These are phyloP conservation scores for Lepidurus packardi DNA, from an alignment of 1,140 invertebrate genomes.

Conservation along the genomic window DNA sequence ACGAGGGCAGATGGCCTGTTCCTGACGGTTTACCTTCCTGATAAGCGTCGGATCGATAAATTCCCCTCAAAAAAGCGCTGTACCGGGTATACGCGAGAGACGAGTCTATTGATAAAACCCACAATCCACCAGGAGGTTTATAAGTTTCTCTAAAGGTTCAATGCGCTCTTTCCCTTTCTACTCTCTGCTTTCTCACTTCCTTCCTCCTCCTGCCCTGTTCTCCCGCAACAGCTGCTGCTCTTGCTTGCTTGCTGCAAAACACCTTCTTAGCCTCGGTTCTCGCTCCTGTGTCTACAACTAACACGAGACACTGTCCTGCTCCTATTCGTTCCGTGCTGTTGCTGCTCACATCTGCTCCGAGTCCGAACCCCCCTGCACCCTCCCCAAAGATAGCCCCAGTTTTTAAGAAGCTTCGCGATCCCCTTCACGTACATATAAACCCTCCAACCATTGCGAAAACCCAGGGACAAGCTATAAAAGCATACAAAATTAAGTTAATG, in stretches of 20 bases:
- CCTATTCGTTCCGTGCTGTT: conserved; percentile 1
- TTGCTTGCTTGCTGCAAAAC: background rate
- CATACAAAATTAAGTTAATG: conserved; percentile 11
- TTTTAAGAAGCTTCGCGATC: background rate
- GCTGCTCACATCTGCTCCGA: conserved; percentile 5
- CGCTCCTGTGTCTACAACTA: no score
- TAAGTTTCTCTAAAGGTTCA: no score
- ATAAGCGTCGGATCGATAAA: conserved; percentile 8
- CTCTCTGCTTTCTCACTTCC: no score
- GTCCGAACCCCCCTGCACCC: background rate
- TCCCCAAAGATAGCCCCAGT: background rate
- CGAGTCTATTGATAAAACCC: background rate
- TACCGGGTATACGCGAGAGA: background rate
- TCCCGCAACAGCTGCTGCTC: background rate
- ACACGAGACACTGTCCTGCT: no score
- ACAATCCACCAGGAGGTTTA: no score
- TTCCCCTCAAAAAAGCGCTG: background rate
- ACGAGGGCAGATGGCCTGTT: background rate
- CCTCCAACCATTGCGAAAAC: background rate
- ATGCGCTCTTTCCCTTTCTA: no score
- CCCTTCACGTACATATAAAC: background rate
- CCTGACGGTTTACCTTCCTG: background rate
- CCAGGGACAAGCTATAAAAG: conserved; percentile 17
- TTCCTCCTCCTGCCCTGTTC: no score
- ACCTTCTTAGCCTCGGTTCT: background rate